Conservation (phyloP, 2,888 invertebrate species). For the Chrysolina haemoptera region DNA sequence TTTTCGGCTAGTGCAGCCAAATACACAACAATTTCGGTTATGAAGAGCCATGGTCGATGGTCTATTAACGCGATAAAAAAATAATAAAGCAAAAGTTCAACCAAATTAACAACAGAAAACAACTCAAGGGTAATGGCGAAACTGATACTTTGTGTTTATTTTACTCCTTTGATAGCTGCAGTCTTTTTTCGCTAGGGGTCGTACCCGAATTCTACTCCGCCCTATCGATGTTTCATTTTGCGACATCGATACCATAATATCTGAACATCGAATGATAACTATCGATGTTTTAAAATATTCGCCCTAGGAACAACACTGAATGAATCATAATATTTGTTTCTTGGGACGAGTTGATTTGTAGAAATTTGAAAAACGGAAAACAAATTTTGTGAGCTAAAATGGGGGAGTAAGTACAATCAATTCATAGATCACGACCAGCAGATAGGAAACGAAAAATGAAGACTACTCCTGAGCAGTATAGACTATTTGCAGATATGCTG, state of each 20-base stretch:
- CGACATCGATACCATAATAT: no score
- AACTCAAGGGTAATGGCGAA: not conserved
- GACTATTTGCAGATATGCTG: no score
- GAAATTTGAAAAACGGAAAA: not conserved
- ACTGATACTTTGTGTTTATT: not conserved
- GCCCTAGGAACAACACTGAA: no score
- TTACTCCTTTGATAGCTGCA: not conserved
- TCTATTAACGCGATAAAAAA: not conserved
- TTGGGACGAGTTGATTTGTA: not conserved
- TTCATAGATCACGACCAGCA: no score
- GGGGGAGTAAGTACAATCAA: no score
- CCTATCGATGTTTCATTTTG: no score
- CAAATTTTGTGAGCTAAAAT: not conserved
- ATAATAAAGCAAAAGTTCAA: not conserved
- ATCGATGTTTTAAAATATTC: no score
- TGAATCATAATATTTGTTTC: no score
- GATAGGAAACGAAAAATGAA: no score
- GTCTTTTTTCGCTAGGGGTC: not conserved
- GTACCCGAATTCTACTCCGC: not conserved
- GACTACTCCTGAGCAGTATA: no score
- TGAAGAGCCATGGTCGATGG: not conserved
- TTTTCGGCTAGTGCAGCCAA: not conserved
- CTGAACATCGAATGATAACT: no score
- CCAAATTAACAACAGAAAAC: not conserved
- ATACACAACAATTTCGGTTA: not conserved